Conservation (phyloP, 2,888 invertebrate species). For the Priocnemis perturbator region DNA sequence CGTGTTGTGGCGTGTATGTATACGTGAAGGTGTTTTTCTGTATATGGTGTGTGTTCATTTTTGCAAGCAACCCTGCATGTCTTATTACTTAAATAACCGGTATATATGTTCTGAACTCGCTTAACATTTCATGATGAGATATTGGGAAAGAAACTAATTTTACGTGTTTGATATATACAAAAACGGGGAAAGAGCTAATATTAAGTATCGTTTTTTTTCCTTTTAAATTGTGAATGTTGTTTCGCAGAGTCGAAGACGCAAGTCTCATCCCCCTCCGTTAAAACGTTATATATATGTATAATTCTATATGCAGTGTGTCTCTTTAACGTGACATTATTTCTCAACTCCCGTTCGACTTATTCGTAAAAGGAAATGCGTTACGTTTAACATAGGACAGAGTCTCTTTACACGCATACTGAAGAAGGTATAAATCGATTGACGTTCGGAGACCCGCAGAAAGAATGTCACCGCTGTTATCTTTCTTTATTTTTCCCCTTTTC, state of each 20-base stretch:
- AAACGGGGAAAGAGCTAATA: conserved; percentile 32
- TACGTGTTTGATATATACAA: conserved; percentile 40
- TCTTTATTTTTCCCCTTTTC: too few species aligned
- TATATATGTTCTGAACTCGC: conserved; percentile 35
- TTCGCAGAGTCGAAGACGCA: too few species aligned
- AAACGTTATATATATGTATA: background rate
- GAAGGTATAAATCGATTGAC: too few species aligned
- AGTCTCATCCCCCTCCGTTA: too few species aligned
- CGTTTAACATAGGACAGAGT: too few species aligned
- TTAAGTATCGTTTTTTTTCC: background rate
- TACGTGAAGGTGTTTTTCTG: conserved; percentile 1
- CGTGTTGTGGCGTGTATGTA: background rate
- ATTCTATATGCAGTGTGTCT: too few species aligned
- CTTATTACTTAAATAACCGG: conserved; percentile 49
- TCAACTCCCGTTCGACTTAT: too few species aligned
- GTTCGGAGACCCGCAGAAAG: conserved; percentile 1
- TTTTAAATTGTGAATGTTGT: background rate
- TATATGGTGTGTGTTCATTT: conserved; percentile 23
- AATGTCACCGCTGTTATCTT: conserved; percentile 9
- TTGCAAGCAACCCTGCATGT: conserved; percentile 55
- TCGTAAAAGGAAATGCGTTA: too few species aligned
- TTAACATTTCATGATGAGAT: conserved; percentile 36
- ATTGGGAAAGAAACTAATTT: conserved; percentile 29
- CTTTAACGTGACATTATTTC: too few species aligned
- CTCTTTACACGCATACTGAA: too few species aligned